Percentiles rank a stretch among this genome's conserved stretches.
phyloP scores from a whole-genome alignment of 2,113 vertebrate genomes.

The Platysternon megacephalum region DNA sequence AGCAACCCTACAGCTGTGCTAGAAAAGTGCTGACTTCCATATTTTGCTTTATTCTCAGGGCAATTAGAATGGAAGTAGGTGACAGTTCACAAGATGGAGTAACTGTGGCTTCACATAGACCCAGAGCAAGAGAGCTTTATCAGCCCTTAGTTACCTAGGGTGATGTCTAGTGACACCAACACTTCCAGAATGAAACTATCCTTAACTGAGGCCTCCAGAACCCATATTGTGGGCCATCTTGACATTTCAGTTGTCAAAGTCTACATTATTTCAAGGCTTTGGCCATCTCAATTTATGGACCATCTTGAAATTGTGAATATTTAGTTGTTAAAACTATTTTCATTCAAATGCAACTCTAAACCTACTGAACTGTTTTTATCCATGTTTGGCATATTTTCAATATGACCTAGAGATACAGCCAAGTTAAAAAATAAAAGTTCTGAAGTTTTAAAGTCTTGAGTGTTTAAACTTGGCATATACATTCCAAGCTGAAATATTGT shows the following conservation, averaged over 20 bases:
- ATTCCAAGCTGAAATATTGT: neutral
- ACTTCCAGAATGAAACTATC: neutral
- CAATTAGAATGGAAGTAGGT: too few species aligned
- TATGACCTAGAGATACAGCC: neutral
- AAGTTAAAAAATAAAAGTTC: neutral
- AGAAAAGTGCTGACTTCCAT: too few species aligned
- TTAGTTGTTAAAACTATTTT: rapidly evolving
- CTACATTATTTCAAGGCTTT: neutral
- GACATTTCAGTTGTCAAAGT: neutral
- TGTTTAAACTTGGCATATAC: neutral
- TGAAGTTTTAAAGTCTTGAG: neutral
- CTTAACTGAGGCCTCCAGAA: neutral
- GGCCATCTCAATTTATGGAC: rapidly evolving
- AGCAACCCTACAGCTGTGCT: too few species aligned
- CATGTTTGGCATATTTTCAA: neutral
- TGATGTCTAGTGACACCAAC: too few species aligned
- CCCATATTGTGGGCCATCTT: neutral
- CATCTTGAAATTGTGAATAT: neutral
- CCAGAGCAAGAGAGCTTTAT: too few species aligned
- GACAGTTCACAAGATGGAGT: too few species aligned
- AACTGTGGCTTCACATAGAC: too few species aligned
- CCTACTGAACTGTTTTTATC: neutral
- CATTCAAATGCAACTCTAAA: neutral
- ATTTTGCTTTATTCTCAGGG: too few species aligned
- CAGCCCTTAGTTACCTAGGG: too few species aligned